These are phyloP conservation scores for Caenorhabditis sulstoni DNA, from an alignment of 2,888 invertebrate genomes.

Conservation along the genomic window DNA sequence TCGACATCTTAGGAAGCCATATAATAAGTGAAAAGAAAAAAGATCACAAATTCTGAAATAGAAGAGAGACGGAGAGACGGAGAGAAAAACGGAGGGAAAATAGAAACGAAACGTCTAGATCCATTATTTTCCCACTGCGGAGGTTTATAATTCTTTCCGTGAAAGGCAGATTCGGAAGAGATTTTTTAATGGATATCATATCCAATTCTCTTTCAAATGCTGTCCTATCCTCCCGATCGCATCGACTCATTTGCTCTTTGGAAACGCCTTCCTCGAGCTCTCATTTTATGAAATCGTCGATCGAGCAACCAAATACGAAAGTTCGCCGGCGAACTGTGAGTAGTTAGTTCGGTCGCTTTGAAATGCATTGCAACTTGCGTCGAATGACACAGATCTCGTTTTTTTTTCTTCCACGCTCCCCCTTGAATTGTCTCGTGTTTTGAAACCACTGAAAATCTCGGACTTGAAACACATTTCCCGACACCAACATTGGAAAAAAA, in stretches of 20 bases:
- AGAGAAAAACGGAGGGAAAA: not conserved
- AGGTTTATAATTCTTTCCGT: conserved; percentile 23
- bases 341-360: conserved; percentile 22
- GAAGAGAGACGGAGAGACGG: too few relatives aligned
- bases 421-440: not conserved
- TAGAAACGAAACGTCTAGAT: not conserved
- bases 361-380: conserved; percentile 41
- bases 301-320: conserved; percentile 32
- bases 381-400: conserved; percentile 13
- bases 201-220: conserved; percentile 49
- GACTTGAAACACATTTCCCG: not conserved
- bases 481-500: conserved; percentile 7
- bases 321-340: conserved; percentile 32
- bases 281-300: too few relatives aligned
- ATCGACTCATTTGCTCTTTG: not conserved
- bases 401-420: not conserved
- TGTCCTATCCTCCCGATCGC: conserved; percentile 29
- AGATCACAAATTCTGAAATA: not conserved
- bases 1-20: not conserved
- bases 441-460: conserved; percentile 6
- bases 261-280: conserved; percentile 7
- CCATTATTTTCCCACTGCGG: conserved; percentile 24
- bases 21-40: not conserved
- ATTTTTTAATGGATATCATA: conserved; percentile 51
- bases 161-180: conserved; percentile 29